Evolutionary conservation across 2,888 invertebrate species (phyloP).

Genomic region (Tipula lateralis): DNA sequence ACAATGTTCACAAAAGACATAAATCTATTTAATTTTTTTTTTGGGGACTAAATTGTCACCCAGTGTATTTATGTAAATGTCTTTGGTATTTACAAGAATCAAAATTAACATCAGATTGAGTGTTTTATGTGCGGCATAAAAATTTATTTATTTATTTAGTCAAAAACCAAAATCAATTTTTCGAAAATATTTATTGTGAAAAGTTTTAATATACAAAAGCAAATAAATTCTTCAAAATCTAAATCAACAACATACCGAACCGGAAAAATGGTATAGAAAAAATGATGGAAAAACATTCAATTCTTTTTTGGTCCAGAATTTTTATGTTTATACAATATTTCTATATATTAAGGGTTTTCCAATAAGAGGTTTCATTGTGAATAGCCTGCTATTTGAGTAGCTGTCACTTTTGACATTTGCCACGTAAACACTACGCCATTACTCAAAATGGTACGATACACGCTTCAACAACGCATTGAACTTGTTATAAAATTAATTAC

Average conservation of each 20-base stretch:
- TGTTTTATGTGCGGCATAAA: background rate
- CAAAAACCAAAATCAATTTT: background rate
- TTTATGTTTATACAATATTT: background rate
- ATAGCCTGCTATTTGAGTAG: no score
- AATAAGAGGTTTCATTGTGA: no score
- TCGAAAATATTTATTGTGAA: background rate
- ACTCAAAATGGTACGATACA: no score
- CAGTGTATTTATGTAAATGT: no score
- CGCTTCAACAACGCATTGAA: no score
- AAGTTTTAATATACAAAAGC: background rate
- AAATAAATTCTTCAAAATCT: background rate
- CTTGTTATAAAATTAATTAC: no score
- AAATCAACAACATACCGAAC: background rate
- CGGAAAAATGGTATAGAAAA: background rate
- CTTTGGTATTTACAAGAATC: background rate
- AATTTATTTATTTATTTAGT: background rate
- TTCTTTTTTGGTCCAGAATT: background rate
- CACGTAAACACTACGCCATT: no score
- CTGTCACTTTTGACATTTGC: no score
- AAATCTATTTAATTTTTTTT: background rate
- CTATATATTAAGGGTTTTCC: no score
- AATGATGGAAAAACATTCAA: background rate
- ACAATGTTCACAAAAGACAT: background rate
- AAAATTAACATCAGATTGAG: background rate
- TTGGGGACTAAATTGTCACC: no score